A percentile compares a stretch with the other conserved stretches of the same genome.
Evolutionary conservation across 1,140 invertebrate species (phyloP).

Genomic region (Triops cancriformis): DNA sequence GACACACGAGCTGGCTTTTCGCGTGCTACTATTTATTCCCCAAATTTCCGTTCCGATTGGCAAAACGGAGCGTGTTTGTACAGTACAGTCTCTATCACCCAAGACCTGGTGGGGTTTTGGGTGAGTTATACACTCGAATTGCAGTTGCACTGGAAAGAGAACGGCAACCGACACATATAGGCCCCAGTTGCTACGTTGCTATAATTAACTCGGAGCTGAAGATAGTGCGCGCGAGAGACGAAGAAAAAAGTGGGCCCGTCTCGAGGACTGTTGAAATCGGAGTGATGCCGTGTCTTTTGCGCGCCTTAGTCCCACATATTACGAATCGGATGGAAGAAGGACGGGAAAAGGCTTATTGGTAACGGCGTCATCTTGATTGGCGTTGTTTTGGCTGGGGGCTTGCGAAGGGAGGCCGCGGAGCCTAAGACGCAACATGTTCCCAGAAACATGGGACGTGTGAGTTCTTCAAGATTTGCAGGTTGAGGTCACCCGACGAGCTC

Average conservation of each 20-base stretch:
- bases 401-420: background rate
- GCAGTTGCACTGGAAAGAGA: background rate
- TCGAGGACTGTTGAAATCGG: background rate
- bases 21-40: background rate
- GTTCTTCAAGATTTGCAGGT: conserved; percentile 10
- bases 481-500: background rate
- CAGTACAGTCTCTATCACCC: background rate
- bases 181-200: background rate
- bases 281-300: background rate
- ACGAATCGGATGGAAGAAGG: background rate
- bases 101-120: background rate
- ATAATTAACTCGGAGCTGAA: conserved; percentile 14
- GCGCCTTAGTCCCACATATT: background rate
- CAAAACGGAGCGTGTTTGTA: background rate
- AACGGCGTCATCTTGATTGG: background rate
- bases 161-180: background rate
- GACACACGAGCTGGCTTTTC: background rate
- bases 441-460: background rate
- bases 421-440: background rate
- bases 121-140: background rate
- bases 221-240: background rate
- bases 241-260: background rate
- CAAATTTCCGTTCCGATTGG: background rate
- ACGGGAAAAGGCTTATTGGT: background rate
- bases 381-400: background rate